Evolutionary conservation across 2,797 vertebrate species (phyloP), one percentile per base, ranked within the genome.

Genomic region (Sphaeramia orbicularis): DNA sequence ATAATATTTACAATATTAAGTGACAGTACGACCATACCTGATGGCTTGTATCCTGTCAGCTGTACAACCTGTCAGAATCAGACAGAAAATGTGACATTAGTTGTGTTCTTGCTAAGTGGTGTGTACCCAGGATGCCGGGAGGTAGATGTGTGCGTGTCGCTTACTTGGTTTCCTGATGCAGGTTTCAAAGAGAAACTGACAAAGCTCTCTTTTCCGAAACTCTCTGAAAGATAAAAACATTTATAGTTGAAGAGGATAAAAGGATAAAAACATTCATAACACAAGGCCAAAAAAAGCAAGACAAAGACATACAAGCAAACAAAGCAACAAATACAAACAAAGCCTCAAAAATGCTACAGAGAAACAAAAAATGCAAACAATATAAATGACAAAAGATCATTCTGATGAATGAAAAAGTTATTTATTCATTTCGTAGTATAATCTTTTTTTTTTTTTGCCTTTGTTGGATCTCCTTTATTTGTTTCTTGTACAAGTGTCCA

Each of bases 21-120:
- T 35, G 51, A 18, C 8, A 30, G 55, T 14, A 15, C 15, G 10
- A 30, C 8, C 15, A 38, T 93, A 95, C 94, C 93, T 94, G 94
- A 92, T 16, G 92, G 92, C 66, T 94, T 95, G 87, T 93, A 95
- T 44, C 89, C 91, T 12, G 91, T 95, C 63, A 95, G 88, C 83
- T 94, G 93, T 12, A 95, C 93, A 53, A 89, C 91, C 94, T 95
- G 77, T 67, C 30, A 49, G 21, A 58, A 58, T 51, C 18, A 35
- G 58, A 62, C 54, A 73, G 7, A 78, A 21, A 69, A n/a, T n/a
- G n/a, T n/a, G n/a, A n/a, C n/a, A n/a, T n/a, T n/a, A n/a, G n/a
- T n/a, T n/a, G n/a, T n/a, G n/a, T n/a, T n/a, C n/a, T n/a, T n/a
- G n/a, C n/a, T n/a, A n/a, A n/a, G n/a, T n/a, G n/a, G n/a, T n/a